These are phyloP conservation scores for Arrhamphus sclerolepis DNA, from an alignment of 2,797 vertebrate species.

Conservation along the genomic window DNA sequence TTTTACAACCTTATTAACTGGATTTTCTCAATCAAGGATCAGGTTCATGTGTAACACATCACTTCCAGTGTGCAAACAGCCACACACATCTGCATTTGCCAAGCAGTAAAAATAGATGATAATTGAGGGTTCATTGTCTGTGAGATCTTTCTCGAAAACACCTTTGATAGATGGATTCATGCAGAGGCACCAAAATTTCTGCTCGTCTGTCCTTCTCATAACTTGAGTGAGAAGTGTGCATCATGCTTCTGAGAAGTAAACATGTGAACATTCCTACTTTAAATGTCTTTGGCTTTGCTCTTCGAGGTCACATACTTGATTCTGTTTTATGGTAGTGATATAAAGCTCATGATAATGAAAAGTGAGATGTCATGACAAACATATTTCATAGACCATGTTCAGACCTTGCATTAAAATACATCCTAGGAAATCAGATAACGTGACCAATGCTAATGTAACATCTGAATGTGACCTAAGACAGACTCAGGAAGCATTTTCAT, in stretches of 20 bases:
- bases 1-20: too few species aligned
- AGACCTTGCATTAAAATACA: too few species aligned
- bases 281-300: slow-evolving; percentile 17
- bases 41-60: too few species aligned
- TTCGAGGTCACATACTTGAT: slow-evolving; percentile 50
- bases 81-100: too few species aligned
- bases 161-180: slow-evolving; percentile 4
- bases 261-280: slow-evolving; percentile 20
- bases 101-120: too few species aligned
- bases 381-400: too few species aligned
- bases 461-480: too few species aligned
- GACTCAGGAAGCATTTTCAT: too few species aligned
- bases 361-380: not conserved
- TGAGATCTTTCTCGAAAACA: slow-evolving; percentile 24
- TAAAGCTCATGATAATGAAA: slow-evolving; percentile 54
- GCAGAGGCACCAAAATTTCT: not conserved
- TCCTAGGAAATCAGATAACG: too few species aligned
- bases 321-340: slow-evolving; percentile 30
- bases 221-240: slow-evolving; percentile 1
- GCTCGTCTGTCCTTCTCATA: slow-evolving; percentile 4
- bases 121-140: not conserved
- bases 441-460: too few species aligned
- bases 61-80: too few species aligned
- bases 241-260: slow-evolving; percentile 23
- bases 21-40: too few species aligned